These are phyloP conservation scores for Drymodes brunneopygia DNA, from an alignment of 2,113 vertebrate genomes.

Conservation along the genomic window DNA sequence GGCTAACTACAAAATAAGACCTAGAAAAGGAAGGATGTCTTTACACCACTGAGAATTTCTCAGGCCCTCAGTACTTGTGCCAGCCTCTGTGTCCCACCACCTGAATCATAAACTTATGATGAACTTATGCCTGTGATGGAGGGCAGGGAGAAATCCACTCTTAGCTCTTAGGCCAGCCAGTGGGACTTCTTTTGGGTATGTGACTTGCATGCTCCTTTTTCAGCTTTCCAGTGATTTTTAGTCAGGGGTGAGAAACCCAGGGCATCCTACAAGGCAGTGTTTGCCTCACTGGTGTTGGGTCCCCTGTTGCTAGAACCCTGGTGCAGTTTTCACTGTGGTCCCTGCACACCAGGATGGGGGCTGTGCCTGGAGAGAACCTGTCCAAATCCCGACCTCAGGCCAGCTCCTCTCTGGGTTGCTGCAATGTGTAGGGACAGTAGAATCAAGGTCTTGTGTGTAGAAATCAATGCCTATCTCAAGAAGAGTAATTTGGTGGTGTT, in stretches of 20 bases:
- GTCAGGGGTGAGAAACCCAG: background rate
- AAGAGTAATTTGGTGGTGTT: background rate
- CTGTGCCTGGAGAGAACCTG: background rate
- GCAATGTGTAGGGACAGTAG: background rate
- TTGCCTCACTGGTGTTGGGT: background rate
- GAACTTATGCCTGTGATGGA: background rate
- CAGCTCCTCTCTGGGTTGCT: background rate
- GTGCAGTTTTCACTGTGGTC: background rate
- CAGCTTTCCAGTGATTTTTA: background rate
- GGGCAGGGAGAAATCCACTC: background rate
- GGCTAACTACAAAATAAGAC: background rate
- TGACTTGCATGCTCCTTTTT: background rate
- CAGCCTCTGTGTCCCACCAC: background rate
- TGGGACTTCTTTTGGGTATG: background rate
- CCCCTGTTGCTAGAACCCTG: too few relatives aligned
- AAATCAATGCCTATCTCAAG: background rate
- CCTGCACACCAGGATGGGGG: background rate
- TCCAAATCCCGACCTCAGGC: fast-evolving
- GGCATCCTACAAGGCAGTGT: background rate
- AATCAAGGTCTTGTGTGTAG: background rate
- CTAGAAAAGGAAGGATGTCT: background rate
- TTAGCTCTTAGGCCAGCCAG: background rate
- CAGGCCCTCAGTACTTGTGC: background rate
- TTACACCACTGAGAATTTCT: background rate
- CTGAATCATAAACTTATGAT: background rate